phyloP scores from a whole-genome alignment of 2,797 vertebrate genomes.

The Pogoniulus pusillus region DNA sequence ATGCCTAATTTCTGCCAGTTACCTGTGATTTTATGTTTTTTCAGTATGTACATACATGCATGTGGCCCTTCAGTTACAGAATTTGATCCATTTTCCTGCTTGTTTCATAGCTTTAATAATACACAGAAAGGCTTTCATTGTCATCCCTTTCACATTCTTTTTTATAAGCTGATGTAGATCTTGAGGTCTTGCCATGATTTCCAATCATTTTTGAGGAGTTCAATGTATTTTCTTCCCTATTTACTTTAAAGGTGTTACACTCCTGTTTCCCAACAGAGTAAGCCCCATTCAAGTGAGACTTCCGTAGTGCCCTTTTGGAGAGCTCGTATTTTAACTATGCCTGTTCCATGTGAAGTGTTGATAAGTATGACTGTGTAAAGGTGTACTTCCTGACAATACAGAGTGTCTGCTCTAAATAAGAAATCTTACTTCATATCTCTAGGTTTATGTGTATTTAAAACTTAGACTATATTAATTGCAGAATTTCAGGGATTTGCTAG shows the following conservation, averaged over 20 bases:
- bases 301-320: neutral
- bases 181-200: neutral
- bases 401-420: neutral
- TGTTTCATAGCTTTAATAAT: neutral
- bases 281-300: neutral
- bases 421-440: neutral
- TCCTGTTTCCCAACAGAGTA: neutral
- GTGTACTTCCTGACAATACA: neutral
- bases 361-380: neutral
- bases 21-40: neutral
- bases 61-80: neutral
- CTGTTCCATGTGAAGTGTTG: neutral
- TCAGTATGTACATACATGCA: neutral
- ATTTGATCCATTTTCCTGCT: neutral
- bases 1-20: neutral
- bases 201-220: neutral
- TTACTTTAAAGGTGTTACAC: neutral
- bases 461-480: neutral
- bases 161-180: fast-evolving
- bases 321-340: neutral
- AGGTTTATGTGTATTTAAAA: neutral
- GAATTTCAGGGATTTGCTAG: neutral
- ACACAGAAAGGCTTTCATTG: neutral
- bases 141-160: neutral
- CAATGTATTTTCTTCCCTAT: neutral